Conservation (phyloP, 1,140 invertebrate genomes). For the Lasioglossum albipes region DNA sequence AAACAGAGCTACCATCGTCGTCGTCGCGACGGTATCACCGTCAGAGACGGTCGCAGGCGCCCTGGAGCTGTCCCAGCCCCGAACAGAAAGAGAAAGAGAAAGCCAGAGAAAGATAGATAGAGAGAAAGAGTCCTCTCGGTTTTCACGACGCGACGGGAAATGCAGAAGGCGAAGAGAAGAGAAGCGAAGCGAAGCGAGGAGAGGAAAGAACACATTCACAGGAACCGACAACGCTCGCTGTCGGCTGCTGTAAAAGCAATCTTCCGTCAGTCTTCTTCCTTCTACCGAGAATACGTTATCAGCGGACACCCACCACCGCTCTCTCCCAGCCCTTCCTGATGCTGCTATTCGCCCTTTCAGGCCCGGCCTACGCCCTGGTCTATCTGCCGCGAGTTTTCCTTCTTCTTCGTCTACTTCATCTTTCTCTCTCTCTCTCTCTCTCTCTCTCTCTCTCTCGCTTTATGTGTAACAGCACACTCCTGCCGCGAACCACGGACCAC, state of each 20-base stretch:
- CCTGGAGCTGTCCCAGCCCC: conserved; percentile 33
- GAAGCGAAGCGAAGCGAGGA: conserved; percentile 23
- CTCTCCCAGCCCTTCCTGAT: conserved; percentile 16
- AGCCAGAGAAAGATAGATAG: too few species aligned
- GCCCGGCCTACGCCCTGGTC: not conserved
- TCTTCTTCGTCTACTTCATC: not conserved
- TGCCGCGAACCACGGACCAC: conserved; percentile 13
- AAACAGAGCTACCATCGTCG: conserved; percentile 11
- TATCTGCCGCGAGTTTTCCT: conserved; percentile 30
- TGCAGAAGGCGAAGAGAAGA: conserved; percentile 22
- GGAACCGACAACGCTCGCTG: conserved; percentile 59
- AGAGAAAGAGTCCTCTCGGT: conserved; percentile 34
- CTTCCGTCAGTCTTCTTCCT: conserved; percentile 71
- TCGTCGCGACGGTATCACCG: conserved; percentile 25
- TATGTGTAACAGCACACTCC: conserved; percentile 5
- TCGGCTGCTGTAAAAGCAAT: conserved; percentile 73
- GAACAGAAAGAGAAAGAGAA: too few species aligned
- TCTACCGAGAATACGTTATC: conserved; percentile 76
- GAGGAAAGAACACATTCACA: conserved; percentile 62
- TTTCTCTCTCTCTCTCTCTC: too few species aligned
- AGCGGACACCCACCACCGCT: conserved; percentile 55
- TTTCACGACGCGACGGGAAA: conserved; percentile 39
- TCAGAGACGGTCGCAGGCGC: not conserved
- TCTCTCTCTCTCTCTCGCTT: too few species aligned
- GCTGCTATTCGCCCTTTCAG: conserved; percentile 31